Base-by-base conservation (phyloP, 2,888 invertebrate species). In the Agonopterix alstromeriana region DNA sequence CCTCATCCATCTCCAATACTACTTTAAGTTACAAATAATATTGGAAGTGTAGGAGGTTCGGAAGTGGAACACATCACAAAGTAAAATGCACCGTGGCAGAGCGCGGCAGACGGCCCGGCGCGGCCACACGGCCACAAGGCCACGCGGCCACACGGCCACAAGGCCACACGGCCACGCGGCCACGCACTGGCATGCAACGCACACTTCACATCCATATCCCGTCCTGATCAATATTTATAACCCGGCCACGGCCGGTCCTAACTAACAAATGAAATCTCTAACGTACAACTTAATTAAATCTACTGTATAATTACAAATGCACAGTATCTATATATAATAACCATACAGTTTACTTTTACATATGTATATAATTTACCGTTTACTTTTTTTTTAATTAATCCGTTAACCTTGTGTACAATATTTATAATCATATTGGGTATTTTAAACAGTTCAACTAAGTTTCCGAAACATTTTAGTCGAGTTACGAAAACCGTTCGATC, bases 301-400 rank as follows among this genome's bases (percentile, higher is more conserved):
- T 57, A 57, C 58, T 79, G 78, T 84, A 84, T 82, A 82, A 81
- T 87, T 86, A 87, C 86, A 86, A 87, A 87, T 86, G 86, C 85
- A 84, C 84, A 84, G 67, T 68, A 67, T 73, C 65, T 69, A 69
- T 82, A 83, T 77, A 81, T 77, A 74, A 74, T 82, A 73, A 77
- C 77, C 77, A 75, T 82, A 83, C 78, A 78, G 78, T 79, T 27
- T 27, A 27, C 27, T 27, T 80, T 80, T 79, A 84, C 79, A 81
- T 82, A 82, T 80, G 73, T 83, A 80, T 82, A 82, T 76, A 77
- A 63, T 60, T 66, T 65, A 67, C 49, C 59, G 51, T 43, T 51
- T 47, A 36, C 1, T 63, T 65, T 47, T 50, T 49, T 9, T 60
- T 65, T 53, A 51, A 55, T 63, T 66, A 64, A 53, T 61, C 66